Conservation (phyloP, 2,888 invertebrate species). For the Coenonympha arcania region DNA sequence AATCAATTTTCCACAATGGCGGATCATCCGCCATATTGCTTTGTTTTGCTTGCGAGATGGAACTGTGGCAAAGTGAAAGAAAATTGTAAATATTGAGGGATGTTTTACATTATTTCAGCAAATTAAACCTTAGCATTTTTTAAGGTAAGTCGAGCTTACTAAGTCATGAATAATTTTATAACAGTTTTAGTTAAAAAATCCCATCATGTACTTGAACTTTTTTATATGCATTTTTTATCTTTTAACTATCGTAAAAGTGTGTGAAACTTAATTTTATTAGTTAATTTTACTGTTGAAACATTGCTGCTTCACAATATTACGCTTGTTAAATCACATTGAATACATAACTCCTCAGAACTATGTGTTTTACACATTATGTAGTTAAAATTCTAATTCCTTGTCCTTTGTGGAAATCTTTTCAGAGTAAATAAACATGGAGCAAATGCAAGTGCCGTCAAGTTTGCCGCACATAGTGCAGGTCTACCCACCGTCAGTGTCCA, state of each 20-base stretch:
- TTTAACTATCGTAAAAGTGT: too few relatives aligned
- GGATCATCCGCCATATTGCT: constrained; percentile 28
- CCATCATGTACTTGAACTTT: too few relatives aligned
- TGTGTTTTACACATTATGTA: too few relatives aligned
- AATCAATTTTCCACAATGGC: background rate
- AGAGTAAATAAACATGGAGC: constrained; percentile 44
- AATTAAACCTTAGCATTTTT: background rate
- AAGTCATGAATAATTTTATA: background rate
- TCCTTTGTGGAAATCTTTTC: background rate
- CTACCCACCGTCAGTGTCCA: constrained; percentile 49
- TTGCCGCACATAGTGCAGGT: constrained; percentile 61
- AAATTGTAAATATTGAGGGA: constrained; percentile 31
- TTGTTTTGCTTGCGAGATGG: constrained; percentile 36
- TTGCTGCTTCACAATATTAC: background rate
- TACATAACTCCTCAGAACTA: too few relatives aligned
- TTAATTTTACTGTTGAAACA: too few relatives aligned
- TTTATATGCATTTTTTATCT: too few relatives aligned
- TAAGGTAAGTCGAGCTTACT: background rate
- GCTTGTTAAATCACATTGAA: background rate
- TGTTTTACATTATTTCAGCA: constrained; percentile 2
- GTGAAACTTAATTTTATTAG: background rate
- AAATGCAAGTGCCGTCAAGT: constrained; percentile 41
- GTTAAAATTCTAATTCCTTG: too few relatives aligned
- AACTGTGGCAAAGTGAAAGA: constrained; percentile 40
- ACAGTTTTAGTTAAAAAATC: background rate